Base-by-base conservation (phyloP, 2,888 invertebrate species). In the Acrocera orbiculus region DNA sequence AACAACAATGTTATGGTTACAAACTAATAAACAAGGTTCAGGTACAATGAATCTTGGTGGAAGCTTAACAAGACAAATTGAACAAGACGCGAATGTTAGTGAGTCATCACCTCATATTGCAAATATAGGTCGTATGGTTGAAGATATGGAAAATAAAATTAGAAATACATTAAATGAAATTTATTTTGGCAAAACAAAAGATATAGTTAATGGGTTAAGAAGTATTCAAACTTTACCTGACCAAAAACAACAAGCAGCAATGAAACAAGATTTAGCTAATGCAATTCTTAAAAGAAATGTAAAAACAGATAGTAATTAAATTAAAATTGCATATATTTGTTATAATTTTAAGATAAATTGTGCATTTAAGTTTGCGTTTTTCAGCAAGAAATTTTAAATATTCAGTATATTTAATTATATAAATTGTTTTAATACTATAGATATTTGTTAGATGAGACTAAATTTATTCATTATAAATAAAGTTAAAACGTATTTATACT, bases 111-210 rank as follows among this genome's bases (percentile, higher is more conserved):
- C 96, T 0, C 98, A 98, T 61, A 93, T 98, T 53, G 93, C 87
- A 33, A 99, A 98, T 62, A 98, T 98, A 51, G 98, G 98, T 15
- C 76, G 82, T 50, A 83, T 98, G 86, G 92, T 98, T 1, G 98
- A 99, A 64, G 96, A 98, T 50, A 96, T 96, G 90, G 98, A 98
- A 58, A 98, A 96, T 60, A 98, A 96, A 69, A 98, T 98, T 54
- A 75, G 98, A 47, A 89, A 87, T 60, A 95, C 93, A 5, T 69
- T 98, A 48, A 96, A 96, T 56, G 93, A 95, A 62, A 96, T 98
- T 49, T 98, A 98, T 63, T 98, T 98, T 65, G 92, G 95, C 55
- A 98, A 98, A 65, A 98, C 96, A 33, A 90, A 86, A 63, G 93
- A 95, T 61, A 95, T 96, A 52, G 92, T 96, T 38, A 92, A 92